These are phyloP conservation scores for Agonopterix subpropinquella DNA, from an alignment of 2,888 invertebrate genomes.

Conservation along the genomic window DNA sequence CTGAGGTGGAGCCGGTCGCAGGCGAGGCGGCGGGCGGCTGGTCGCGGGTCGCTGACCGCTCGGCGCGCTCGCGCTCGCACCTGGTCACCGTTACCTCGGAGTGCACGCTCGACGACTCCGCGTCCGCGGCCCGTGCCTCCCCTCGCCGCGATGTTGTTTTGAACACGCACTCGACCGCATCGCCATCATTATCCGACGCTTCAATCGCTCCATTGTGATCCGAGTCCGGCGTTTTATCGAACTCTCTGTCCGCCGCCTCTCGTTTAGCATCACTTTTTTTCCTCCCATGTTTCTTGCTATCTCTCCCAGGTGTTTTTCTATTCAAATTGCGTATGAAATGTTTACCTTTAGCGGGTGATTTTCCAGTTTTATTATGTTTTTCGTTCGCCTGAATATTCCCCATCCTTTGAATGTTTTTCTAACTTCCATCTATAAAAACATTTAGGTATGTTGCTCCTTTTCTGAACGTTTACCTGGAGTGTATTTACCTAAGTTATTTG, in stretches of 20 bases:
- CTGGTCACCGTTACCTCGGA: constrained; percentile 66
- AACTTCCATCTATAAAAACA: too few species aligned
- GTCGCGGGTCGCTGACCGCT: constrained; percentile 68
- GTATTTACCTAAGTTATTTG: too few species aligned
- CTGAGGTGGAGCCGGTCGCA: constrained; percentile 79
- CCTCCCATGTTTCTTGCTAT: constrained; percentile 58
- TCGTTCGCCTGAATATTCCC: constrained; percentile 73
- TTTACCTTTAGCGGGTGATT: constrained; percentile 76
- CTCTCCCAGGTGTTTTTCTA: constrained; percentile 55
- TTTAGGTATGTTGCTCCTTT: too few species aligned
- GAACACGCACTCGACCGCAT: constrained; percentile 64
- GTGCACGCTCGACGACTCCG: constrained; percentile 47
- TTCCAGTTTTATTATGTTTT: constrained; percentile 68
- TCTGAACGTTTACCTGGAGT: too few species aligned
- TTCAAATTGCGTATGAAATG: constrained; percentile 71
- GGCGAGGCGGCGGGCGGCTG: constrained; percentile 47
- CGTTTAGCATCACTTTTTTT: constrained; percentile 59
- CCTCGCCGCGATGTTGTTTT: constrained; percentile 44
- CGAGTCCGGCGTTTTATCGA: constrained; percentile 67
- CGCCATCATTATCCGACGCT: constrained; percentile 68
- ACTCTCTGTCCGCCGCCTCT: constrained; percentile 49
- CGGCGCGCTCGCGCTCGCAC: constrained; percentile 63
- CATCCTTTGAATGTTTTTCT: constrained; percentile 38
- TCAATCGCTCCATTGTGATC: constrained; percentile 65
- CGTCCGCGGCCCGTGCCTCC: constrained; percentile 24